Conservation (phyloP, 2,888 invertebrate genomes). For the Eristalis arbustorum region DNA sequence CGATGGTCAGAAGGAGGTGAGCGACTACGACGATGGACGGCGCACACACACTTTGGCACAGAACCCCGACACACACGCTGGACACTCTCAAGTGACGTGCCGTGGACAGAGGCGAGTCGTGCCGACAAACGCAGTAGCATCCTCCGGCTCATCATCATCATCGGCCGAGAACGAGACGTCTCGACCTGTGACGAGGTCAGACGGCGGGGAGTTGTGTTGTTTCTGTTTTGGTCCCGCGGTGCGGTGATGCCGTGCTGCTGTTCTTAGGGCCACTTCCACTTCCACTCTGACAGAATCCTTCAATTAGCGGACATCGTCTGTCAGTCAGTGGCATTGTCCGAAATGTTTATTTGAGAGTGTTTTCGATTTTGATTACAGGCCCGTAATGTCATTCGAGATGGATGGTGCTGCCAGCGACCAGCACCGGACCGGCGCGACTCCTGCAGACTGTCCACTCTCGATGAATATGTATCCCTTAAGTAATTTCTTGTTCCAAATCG, state of each 20-base stretch:
- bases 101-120: slow-evolving; percentile 27
- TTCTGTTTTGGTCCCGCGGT: background rate
- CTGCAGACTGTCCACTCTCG: background rate
- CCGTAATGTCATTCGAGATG: slow-evolving; percentile 60
- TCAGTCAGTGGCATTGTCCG: slow-evolving; percentile 67
- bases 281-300: slow-evolving; percentile 70
- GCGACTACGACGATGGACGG: background rate
- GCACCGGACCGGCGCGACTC: background rate
- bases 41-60: background rate
- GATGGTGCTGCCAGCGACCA: slow-evolving; percentile 9
- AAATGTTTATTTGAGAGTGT: slow-evolving; percentile 69
- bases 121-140: slow-evolving; percentile 67
- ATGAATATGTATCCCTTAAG: slow-evolving; percentile 65
- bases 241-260: background rate
- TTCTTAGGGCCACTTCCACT: slow-evolving; percentile 56
- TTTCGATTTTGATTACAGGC: slow-evolving; percentile 46
- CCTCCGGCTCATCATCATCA: slow-evolving; percentile 4
- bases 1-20: background rate
- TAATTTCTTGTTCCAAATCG: slow-evolving; percentile 52
- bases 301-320: slow-evolving; percentile 69
- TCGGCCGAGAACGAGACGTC: slow-evolving; percentile 8
- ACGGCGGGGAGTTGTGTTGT: slow-evolving; percentile 9
- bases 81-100: slow-evolving; percentile 52
- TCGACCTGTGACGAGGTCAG: slow-evolving; percentile 68
- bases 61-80: slow-evolving; percentile 40